phyloP scores from a whole-genome alignment of 2,888 invertebrate species.

The Candidula unifasciata region DNA sequence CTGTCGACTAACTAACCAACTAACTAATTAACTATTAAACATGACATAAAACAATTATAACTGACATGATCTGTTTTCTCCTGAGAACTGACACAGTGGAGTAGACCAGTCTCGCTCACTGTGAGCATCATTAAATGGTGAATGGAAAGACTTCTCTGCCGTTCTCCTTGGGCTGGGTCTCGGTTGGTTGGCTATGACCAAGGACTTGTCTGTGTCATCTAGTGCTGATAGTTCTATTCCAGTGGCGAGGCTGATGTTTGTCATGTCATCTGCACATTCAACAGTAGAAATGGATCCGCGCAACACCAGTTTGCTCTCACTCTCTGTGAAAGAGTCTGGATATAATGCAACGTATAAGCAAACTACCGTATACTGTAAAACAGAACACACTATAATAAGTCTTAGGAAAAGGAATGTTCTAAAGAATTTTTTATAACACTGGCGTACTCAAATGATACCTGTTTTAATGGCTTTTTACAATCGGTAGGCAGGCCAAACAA shows the following conservation, averaged over 20 bases:
- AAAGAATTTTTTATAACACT: too few relatives aligned
- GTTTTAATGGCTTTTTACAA: too few relatives aligned
- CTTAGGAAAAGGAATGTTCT: too few relatives aligned
- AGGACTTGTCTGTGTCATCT: slow-evolving; percentile 39
- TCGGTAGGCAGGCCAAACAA: too few relatives aligned
- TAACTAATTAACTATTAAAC: too few relatives aligned
- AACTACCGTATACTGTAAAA: too few relatives aligned
- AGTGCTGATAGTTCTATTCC: slow-evolving; percentile 13
- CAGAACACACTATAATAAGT: too few relatives aligned
- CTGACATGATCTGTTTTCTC: slow-evolving; percentile 60
- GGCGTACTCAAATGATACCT: too few relatives aligned
- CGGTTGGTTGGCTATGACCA: slow-evolving; percentile 50
- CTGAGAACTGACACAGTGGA: slow-evolving; percentile 56
- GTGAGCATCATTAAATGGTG: slow-evolving; percentile 68
- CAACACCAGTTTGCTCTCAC: slow-evolving; percentile 38
- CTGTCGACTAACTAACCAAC: too few relatives aligned
- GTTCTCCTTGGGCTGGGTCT: slow-evolving; percentile 28
- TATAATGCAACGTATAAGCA: too few relatives aligned
- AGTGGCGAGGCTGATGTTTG: slow-evolving; percentile 29
- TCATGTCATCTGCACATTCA: slow-evolving; percentile 21
- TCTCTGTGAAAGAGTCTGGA: slow-evolving; percentile 19
- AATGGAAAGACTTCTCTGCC: slow-evolving; percentile 55
- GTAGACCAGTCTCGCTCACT: slow-evolving; percentile 69
- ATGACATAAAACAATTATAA: neutral
- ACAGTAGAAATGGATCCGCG: slow-evolving; percentile 37